Percentiles rank a stretch among this genome's conserved stretches.
Conservation (phyloP, 2,888 invertebrate genomes). For the Caenorhabditis becei region DNA sequence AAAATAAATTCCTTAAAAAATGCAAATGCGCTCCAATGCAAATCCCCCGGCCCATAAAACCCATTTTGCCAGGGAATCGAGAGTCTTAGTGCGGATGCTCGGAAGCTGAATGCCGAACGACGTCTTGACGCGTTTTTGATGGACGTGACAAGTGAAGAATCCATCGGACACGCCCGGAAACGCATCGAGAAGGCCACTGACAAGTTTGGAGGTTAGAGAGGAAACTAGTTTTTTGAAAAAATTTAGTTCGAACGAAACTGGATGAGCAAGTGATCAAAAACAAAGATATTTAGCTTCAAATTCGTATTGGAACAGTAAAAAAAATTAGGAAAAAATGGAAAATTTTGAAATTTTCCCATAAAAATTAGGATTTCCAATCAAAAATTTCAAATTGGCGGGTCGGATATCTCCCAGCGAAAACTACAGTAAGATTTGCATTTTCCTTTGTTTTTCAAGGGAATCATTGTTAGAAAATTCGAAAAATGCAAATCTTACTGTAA, state of each 20-base stretch:
- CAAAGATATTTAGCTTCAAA: too few species aligned
- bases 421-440: too few species aligned
- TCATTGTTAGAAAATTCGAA: too few species aligned
- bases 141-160: slow-evolving; percentile 76
- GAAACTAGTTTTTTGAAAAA: background rate
- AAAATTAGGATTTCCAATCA: too few species aligned
- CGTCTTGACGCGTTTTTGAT: slow-evolving; percentile 73
- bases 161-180: slow-evolving; percentile 67
- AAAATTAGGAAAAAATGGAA: background rate
- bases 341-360: too few species aligned
- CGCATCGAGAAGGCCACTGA: slow-evolving; percentile 67
- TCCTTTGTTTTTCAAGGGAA: too few species aligned
- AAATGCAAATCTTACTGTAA: too few species aligned
- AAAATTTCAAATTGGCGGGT: too few species aligned
- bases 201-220: slow-evolving; percentile 63
- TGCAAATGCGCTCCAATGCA: slow-evolving; percentile 7
- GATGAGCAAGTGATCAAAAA: too few species aligned
- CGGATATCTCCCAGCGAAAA: too few species aligned
- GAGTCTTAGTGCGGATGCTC: slow-evolving; percentile 45
- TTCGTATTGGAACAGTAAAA: background rate
- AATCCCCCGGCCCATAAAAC: slow-evolving; percentile 28
- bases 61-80: slow-evolving; percentile 59
- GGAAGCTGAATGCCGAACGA: slow-evolving; percentile 30
- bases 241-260: too few species aligned
- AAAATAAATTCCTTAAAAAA: too few species aligned